Percentiles rank a stretch among this genome's conserved stretches.
phyloP scores from a whole-genome alignment of 2,888 invertebrate species.

The Phasia obesa region DNA sequence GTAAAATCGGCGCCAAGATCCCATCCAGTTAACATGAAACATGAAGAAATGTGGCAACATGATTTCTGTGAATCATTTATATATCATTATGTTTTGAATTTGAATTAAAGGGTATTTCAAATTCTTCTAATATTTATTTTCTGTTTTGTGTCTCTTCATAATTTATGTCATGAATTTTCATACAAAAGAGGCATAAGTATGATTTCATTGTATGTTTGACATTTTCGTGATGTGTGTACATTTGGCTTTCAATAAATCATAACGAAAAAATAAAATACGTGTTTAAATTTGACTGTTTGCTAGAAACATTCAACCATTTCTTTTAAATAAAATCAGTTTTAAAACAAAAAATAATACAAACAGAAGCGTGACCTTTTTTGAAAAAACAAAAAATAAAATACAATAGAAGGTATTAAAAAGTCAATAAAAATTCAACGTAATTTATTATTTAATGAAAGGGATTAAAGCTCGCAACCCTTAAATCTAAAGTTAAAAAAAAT shows the following conservation, averaged over 20 bases:
- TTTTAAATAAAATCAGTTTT: not conserved
- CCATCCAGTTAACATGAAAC: no score
- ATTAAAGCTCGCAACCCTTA: slow-evolving; percentile 10
- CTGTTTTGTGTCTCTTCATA: not conserved
- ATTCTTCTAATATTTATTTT: not conserved
- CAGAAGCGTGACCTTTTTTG: not conserved
- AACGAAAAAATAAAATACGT: slow-evolving; percentile 18
- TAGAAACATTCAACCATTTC: not conserved
- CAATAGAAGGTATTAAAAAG: not conserved
- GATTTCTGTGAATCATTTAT: no score
- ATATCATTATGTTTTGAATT: no score
- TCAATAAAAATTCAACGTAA: slow-evolving; percentile 22
- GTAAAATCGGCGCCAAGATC: no score
- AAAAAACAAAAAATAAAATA: not conserved
- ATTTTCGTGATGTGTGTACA: slow-evolving; percentile 57
- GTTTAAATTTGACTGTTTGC: slow-evolving; percentile 36
- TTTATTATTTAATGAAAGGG: not conserved
- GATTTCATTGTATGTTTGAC: slow-evolving; percentile 50
- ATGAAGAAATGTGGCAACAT: no score
- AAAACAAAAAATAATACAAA: slow-evolving; percentile 6
- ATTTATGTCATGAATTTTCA: not conserved
- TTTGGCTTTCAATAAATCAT: slow-evolving; percentile 60
- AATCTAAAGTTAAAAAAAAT: not conserved
- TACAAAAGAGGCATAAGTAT: slow-evolving; percentile 11
- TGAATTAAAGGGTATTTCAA: not conserved